Evolutionary conservation across 1,140 invertebrate species (phyloP), one percentile per base, ranked within the genome.

Genomic region (Drosophila pandora): DNA sequence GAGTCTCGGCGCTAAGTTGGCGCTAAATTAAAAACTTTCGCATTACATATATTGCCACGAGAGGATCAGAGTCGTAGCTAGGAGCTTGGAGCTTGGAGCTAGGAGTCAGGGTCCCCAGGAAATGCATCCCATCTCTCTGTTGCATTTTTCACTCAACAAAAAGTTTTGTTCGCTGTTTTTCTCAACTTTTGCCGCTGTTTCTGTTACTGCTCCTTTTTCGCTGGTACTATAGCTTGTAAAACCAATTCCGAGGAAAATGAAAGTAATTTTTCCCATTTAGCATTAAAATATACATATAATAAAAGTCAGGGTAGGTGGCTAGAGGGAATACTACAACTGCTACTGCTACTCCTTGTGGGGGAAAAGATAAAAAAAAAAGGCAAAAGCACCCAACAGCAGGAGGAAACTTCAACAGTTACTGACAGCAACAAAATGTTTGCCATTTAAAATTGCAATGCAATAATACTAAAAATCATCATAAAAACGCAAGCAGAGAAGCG

Each of bases 11-110:
- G 84, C 79, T 87, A 88, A 88, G 83, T 88, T 88, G 79, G 83
- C 83, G 83, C 83, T 88, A 88, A 88, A 88, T 88, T 88, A 88
- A 88, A 88, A 88, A 89, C 72, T 89, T 89, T 88, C 64, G 75
- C 79, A 76, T 83, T 88, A 77, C 83, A 87, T 88, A 88, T 87
- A 83, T 87, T 87, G 70, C 79, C 79, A 79, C 79, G 45, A 76
- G 70, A 63, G 60, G 62, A 75, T 63, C 65, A 78, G 41, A 70
- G 64, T 25, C 21, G n/a, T 21, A 28, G 30, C 43, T 68, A 48
- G 50, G 56, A 65, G 56, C 70, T 61, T 3, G 12, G 39, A 41
- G 39, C 39, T 43, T 13, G 12, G 48, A 48, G 64, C 50, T 70
- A 52, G 5, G 52, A 37, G 39, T 41, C 39, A n/a, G 17, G 28